Base-by-base conservation (phyloP, 1,140 invertebrate genomes). In the Kradibia gibbosae region DNA sequence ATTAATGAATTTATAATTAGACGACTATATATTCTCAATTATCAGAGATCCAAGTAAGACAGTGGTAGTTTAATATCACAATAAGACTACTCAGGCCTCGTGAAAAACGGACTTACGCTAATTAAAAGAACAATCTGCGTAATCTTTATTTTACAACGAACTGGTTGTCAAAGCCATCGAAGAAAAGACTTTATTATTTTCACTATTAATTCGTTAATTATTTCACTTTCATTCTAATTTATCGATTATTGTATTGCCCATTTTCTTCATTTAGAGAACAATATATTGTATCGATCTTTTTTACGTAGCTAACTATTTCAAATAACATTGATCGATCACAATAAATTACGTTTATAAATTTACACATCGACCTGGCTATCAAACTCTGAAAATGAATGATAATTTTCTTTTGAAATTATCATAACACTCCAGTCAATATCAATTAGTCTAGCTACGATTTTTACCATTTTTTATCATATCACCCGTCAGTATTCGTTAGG, bases 11-110 rank as follows among this genome's bases (percentile, higher is more conserved):
- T 84, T 83, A 87, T 86, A 67, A 88, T 87, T 88, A 87, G 83
- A 85, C 82, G 85, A 86, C 83, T 77, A 85, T 88, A 87, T 87
- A 88, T 83, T 87, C 90, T 88, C 90, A 91, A 90, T 89, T 87
- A 91, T 88, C 86, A 88, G 89, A 91, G 89, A 91, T 91, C 90
- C 91, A 91, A 90, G 86, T 90, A 91, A 91, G 89, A 91, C 90
- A 91, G 90, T 91, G 90, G 89, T 91, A 91, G 90, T 90, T 90
- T 91, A 91, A 91, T 91, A 91, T 91, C 90, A 91, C 90, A 91
- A 91, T 91, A 91, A 90, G 90, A 91, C 90, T 91, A 91, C 89
- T 91, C 90, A 91, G 90, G 90, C 90, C 90, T 91, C 89, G 87
- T 87, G 86, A 90, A 90, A 90, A 83, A 83, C 81, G 71, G 76